Percentiles rank a stretch among this genome's conserved stretches.
Conservation (phyloP, 2,797 vertebrate species). For the Premnoplex brunnescens region DNA sequence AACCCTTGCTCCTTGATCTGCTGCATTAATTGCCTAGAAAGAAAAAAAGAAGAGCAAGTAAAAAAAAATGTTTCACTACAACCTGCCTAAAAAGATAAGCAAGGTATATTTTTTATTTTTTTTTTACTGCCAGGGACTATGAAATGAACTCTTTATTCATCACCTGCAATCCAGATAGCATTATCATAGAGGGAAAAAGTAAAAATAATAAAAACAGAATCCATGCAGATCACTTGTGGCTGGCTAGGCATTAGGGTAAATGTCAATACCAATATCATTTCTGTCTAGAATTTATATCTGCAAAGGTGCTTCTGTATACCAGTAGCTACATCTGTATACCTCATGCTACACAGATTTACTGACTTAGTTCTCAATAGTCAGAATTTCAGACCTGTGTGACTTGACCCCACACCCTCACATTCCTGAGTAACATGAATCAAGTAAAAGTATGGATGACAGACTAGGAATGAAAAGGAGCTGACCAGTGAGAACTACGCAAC, state of each 20-base stretch:
- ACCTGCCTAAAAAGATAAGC: not conserved
- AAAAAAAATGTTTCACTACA: not conserved
- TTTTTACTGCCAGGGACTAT: not conserved
- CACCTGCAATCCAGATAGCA: not conserved
- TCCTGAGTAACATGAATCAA: not conserved
- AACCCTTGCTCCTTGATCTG: slow-evolving; percentile 82
- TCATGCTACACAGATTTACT: not conserved
- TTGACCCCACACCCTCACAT: not conserved
- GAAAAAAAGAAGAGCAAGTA: not conserved
- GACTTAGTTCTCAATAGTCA: not conserved
- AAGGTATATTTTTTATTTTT: not conserved
- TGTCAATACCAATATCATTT: not conserved
- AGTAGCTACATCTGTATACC: not conserved
- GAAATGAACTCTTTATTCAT: not conserved
- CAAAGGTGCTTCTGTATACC: not conserved
- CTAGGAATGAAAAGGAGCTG: not conserved
- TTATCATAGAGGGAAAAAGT: not conserved
- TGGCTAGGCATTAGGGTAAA: not conserved
- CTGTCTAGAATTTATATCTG: not conserved
- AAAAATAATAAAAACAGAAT: not conserved
- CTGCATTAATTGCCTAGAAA: slow-evolving; percentile 88
- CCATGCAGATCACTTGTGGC: not conserved
- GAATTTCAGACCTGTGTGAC: not conserved
- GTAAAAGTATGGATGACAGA: not conserved
- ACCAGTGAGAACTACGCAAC: not conserved